Evolutionary conservation across 2,113 vertebrate genomes (phyloP).

Genomic region (Vimba vimba): DNA sequence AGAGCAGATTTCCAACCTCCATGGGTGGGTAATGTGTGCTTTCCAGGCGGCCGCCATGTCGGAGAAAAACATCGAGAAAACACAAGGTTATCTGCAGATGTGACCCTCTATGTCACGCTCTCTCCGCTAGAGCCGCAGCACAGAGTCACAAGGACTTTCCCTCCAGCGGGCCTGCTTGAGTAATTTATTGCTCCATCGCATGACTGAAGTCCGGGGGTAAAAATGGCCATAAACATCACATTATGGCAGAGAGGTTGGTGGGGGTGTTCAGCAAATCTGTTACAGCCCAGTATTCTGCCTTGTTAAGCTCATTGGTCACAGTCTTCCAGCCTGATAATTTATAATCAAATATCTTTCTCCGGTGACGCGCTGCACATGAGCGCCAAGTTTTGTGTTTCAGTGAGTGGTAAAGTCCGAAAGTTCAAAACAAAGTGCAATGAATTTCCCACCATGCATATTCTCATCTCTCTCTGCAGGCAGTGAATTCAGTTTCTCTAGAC

Average conservation of each 20-base stretch:
- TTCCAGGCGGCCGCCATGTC: conserved; percentile 50
- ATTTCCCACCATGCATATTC: conserved; percentile 10
- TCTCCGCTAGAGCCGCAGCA: conserved; percentile 50
- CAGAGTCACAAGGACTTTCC: conserved; percentile 68
- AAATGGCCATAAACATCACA: conserved; percentile 70
- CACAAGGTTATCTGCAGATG: conserved; percentile 71
- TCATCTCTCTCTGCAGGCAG: neutral
- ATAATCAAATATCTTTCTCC: conserved; percentile 45
- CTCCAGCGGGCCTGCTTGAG: conserved; percentile 62
- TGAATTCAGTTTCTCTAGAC: neutral
- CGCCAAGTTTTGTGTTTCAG: conserved; percentile 21
- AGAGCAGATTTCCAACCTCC: conserved; percentile 18
- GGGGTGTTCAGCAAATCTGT: conserved; percentile 55
- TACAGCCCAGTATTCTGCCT: conserved; percentile 57
- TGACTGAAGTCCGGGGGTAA: conserved; percentile 67
- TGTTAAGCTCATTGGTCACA: conserved; percentile 71
- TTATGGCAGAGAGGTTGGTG: conserved; percentile 55
- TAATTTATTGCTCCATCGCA: conserved; percentile 71
- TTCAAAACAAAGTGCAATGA: neutral
- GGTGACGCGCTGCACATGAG: conserved; percentile 44
- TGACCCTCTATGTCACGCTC: conserved; percentile 64
- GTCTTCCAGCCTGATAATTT: conserved; percentile 58
- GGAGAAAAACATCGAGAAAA: conserved; percentile 63
- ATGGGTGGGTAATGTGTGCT: conserved; percentile 40
- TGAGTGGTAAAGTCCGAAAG: neutral